Percentiles rank a stretch among this genome's conserved stretches.
phyloP scores from a whole-genome alignment of 2,113 vertebrate species.

The Mus musculus region DNA sequence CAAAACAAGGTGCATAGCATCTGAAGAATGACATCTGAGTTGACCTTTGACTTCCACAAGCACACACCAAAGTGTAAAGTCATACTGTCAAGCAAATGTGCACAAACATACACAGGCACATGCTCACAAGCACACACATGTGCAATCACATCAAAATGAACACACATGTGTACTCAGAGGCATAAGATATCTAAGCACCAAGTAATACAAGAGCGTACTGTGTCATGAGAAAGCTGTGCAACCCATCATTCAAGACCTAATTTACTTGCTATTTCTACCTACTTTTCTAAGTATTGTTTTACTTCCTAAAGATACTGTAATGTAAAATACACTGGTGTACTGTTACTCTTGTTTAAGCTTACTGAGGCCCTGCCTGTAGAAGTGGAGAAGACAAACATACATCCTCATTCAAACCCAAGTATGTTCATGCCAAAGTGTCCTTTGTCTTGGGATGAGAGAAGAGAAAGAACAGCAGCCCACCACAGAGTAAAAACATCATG shows the following conservation, averaged over 20 bases:
- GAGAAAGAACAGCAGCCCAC: not conserved
- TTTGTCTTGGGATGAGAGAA: not conserved
- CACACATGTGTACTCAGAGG: not conserved
- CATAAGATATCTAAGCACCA: not conserved
- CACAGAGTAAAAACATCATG: not conserved
- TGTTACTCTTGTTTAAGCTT: not conserved
- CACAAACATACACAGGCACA: not conserved
- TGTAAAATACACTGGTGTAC: not conserved
- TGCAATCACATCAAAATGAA: not conserved
- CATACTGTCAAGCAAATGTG: no score
- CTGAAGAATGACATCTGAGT: not conserved
- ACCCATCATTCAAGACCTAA: not conserved
- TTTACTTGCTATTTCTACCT: not conserved
- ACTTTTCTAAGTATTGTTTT: slow-evolving; percentile 41
- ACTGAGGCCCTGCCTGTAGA: not conserved
- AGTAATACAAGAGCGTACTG: not conserved
- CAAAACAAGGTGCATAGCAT: not conserved
- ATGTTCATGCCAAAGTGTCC: not conserved
- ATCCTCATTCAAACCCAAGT: not conserved
- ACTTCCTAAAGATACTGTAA: not conserved
- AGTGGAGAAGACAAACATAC: not conserved
- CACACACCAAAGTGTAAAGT: not conserved
- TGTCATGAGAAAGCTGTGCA: not conserved
- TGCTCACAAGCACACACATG: not conserved
- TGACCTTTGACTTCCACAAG: not conserved